A percentile compares a stretch with the other conserved stretches of the same genome.
Conservation (phyloP, 1,140 invertebrate genomes). For the Rhyzopertha dominica region DNA sequence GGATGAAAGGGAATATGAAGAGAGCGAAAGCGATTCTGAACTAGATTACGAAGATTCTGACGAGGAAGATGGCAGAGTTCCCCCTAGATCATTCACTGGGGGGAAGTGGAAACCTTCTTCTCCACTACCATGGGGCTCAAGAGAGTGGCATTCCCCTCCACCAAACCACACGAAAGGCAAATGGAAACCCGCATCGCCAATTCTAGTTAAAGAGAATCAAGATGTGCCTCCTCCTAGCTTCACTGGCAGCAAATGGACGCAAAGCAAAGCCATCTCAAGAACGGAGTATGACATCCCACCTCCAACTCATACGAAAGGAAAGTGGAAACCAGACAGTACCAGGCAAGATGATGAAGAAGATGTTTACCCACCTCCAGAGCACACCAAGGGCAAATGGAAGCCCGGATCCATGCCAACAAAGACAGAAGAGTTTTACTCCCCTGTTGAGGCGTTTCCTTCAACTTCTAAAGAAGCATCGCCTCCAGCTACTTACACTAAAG, state of each 20-base stretch:
- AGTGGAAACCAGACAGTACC: constrained; percentile 32
- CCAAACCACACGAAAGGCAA: constrained; percentile 67
- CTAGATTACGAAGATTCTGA: constrained; percentile 52
- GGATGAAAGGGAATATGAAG: constrained; percentile 44
- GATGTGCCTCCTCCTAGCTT: constrained; percentile 47
- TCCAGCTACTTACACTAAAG: constrained; percentile 64
- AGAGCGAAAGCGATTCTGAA: constrained; percentile 44
- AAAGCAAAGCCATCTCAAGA: constrained; percentile 25
- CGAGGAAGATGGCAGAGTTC: constrained; percentile 52
- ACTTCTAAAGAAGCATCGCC: constrained; percentile 44
- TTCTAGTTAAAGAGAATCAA: constrained; percentile 15
- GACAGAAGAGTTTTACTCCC: no score
- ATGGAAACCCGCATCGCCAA: no score
- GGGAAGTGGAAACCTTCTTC: constrained; percentile 49
- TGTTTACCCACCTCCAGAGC: constrained; percentile 51
- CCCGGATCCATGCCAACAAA: no score
- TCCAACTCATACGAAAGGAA: constrained; percentile 61
- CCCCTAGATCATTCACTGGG: constrained; percentile 39
- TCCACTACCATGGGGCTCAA: constrained; percentile 38
- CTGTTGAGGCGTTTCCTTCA: no score
- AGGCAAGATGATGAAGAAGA: constrained; percentile 35
- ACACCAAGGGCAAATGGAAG: constrained; percentile 56
- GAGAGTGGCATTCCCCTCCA: constrained; percentile 49
- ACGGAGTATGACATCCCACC: constrained; percentile 12
- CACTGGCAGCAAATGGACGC: constrained; percentile 52